Evolutionary conservation across 2,797 vertebrate species (phyloP), one percentile per base, ranked within the genome.

Genomic region (Falco novaeseelandiae): DNA sequence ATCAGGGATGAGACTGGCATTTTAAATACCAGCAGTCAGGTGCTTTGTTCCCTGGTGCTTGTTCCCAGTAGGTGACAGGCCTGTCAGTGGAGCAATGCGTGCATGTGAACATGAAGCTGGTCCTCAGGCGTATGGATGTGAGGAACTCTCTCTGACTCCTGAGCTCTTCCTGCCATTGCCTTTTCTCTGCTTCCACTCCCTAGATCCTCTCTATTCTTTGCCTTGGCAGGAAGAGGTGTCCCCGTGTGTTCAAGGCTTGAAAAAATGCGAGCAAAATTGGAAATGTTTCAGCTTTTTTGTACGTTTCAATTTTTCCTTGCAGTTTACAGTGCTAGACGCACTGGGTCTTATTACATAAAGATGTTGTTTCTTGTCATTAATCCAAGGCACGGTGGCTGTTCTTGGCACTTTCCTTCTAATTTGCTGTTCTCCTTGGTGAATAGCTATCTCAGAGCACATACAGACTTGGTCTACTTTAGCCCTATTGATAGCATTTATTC

Each of bases 281-380:
- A 97, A 90, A 52, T 14, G 30, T 78, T 94, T 97, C 96, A 97
- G 76, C n/a, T 67, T 97, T 97, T 94, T 91, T 90, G 70, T 95
- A 83, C 83, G 77, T 96, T 94, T 97, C 85, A 86, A 86, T 92
- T 97, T 97, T 92, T 78, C 76, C 90, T 97, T 96, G 93, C 95
- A 96, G 95, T 95, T 95, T 95, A 96, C 84, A 94, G 85, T 61
- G 88, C 96, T 96, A 96, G 93, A 96, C 76, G 0, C 77, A 52
- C 87, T 97, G 96, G 95, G 96, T 97, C 69, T 87, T 96, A 84
- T 96, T 96, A 87, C 81, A 96, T 94, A 93, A 96, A 96, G 87
- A 95, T 84, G 83, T 93, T 96, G 78, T 92, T 97, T 97, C 97
- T 96, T 96, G 96, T 96, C 93, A 94, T 96, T 96, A 96, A 92